phyloP scores from a whole-genome alignment of 2,113 vertebrate genomes.

The Mormoops blainvillei region DNA sequence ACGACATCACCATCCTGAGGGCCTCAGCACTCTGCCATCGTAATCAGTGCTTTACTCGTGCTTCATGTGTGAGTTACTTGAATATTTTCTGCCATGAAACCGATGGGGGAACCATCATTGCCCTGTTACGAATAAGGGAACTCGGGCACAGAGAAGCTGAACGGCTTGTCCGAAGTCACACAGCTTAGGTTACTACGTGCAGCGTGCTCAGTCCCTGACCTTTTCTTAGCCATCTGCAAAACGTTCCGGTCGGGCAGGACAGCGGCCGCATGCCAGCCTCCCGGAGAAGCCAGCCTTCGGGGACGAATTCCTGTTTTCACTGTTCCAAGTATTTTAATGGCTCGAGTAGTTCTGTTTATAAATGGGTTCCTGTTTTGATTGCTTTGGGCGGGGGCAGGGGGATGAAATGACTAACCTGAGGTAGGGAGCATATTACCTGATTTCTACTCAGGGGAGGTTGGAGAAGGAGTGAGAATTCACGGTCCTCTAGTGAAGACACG shows the following conservation, averaged over 20 bases:
- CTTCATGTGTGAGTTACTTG: background rate
- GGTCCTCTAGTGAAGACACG: background rate
- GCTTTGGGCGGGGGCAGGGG: background rate
- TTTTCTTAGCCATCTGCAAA: background rate
- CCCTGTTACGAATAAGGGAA: background rate
- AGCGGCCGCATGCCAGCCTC: background rate
- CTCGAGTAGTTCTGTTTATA: background rate
- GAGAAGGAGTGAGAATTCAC: background rate
- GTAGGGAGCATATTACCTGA: background rate
- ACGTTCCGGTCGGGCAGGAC: background rate
- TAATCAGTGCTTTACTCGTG: background rate
- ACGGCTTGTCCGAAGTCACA: background rate
- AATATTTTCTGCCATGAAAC: background rate
- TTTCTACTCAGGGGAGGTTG: background rate
- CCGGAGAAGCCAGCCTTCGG: background rate
- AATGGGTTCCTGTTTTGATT: background rate
- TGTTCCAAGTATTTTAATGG: background rate
- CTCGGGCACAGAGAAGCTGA: background rate
- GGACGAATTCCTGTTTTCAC: background rate
- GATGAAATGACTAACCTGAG: background rate
- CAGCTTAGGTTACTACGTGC: background rate
- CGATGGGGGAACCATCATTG: too few relatives aligned
- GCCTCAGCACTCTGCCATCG: background rate
- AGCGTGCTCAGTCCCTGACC: fast-evolving
- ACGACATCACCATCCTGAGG: background rate